A percentile compares a stretch with the other conserved stretches of the same genome.
These are phyloP conservation scores for Scaptomyza hsui DNA, from an alignment of 1,140 invertebrate genomes.

Conservation along the genomic window DNA sequence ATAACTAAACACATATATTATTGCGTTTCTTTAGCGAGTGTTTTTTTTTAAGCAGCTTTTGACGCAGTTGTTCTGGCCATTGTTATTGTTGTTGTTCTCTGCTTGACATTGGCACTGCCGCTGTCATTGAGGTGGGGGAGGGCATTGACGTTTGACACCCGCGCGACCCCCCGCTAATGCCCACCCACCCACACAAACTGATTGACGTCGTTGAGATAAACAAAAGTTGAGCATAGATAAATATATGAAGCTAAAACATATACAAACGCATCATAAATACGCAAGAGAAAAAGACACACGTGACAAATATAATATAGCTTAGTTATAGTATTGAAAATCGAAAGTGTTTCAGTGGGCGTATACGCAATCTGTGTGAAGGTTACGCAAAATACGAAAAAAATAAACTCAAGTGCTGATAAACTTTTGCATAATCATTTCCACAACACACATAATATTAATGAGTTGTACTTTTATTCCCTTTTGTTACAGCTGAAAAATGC, in stretches of 20 bases:
- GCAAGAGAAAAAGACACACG: conserved; percentile 41
- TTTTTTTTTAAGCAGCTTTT: conserved; percentile 52
- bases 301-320: conserved; percentile 59
- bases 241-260: too few relatives aligned
- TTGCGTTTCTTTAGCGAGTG: conserved; percentile 25
- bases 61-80: conserved; percentile 62
- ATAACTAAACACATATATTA: conserved; percentile 15
- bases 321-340: conserved; percentile 47
- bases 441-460: conserved; percentile 9
- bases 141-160: conserved; percentile 49
- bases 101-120: conserved; percentile 51
- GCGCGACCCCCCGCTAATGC: background rate
- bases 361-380: conserved; percentile 39
- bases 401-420: conserved; percentile 28
- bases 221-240: conserved; percentile 34
- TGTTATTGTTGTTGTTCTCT: conserved; percentile 22
- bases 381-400: background rate
- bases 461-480: background rate
- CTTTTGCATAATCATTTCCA: conserved; percentile 29
- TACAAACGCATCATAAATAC: conserved; percentile 9
- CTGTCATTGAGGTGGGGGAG: conserved; percentile 17
- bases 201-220: conserved; percentile 52
- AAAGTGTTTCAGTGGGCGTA: conserved; percentile 56
- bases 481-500: conserved; percentile 48
- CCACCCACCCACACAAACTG: conserved; percentile 4